Conservation (phyloP, 2,888 invertebrate species). For the Mythimna loreyi region DNA sequence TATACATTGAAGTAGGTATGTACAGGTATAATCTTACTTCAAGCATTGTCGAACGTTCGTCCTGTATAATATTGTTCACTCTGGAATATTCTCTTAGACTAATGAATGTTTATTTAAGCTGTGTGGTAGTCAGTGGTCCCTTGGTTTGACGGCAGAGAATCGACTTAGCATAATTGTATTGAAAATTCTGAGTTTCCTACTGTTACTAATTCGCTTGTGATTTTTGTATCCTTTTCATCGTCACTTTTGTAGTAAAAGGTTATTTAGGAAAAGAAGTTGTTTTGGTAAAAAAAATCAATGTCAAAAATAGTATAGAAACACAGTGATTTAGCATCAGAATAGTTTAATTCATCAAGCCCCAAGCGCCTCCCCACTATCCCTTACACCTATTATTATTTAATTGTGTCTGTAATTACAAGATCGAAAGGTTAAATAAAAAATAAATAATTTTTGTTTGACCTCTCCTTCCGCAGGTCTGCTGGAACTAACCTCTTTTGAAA, state of each 20-base stretch:
- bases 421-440: too few species aligned
- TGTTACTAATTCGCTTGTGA: not conserved
- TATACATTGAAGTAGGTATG: slow-evolving; percentile 18
- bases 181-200: not conserved
- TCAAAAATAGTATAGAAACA: too few species aligned
- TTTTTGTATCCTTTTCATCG: not conserved
- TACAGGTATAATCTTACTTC: slow-evolving; percentile 38
- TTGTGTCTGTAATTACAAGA: too few species aligned
- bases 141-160: not conserved
- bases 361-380: too few species aligned
- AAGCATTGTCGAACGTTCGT: slow-evolving; percentile 43
- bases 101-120: slow-evolving; percentile 51
- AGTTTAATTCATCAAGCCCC: too few species aligned
- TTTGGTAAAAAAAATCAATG: too few species aligned
- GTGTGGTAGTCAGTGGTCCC: slow-evolving; percentile 9
- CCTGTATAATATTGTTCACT: slow-evolving; percentile 35
- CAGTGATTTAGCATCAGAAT: too few species aligned
- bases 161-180: slow-evolving; percentile 18
- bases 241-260: too few species aligned
- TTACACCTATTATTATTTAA: too few species aligned
- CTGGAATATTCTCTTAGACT: slow-evolving; percentile 49
- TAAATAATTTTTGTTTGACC: too few species aligned
- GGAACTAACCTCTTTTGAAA: not conserved
- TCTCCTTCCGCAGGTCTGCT: not conserved
- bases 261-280: too few species aligned